Evolutionary conservation across 1,140 invertebrate genomes (phyloP).

Genomic region (Zaprionus lachaisei): DNA sequence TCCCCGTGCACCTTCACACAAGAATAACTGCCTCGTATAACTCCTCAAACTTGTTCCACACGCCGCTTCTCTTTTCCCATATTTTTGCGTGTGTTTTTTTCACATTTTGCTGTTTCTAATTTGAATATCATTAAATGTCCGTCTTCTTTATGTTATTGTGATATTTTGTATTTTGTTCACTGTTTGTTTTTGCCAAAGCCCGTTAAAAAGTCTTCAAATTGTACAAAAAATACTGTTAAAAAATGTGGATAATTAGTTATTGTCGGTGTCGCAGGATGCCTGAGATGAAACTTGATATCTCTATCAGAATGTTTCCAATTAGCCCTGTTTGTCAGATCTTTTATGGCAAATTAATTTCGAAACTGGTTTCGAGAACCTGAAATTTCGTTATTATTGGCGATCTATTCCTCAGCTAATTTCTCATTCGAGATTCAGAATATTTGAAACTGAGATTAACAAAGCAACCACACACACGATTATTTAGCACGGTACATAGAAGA

Average conservation of each 20-base stretch:
- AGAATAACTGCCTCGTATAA: neutral
- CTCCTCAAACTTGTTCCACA: constrained; percentile 60
- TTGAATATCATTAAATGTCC: constrained; percentile 61
- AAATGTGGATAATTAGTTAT: neutral
- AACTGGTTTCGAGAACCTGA: constrained; percentile 9
- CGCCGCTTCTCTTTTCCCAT: neutral
- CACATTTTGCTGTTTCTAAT: constrained; percentile 48
- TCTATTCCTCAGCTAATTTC: neutral
- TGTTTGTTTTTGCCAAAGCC: constrained; percentile 8
- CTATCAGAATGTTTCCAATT: neutral
- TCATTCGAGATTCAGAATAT: neutral
- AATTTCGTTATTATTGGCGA: neutral
- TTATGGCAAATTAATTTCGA: neutral
- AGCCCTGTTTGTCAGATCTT: neutral
- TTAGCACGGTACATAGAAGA: neutral
- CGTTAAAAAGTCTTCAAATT: neutral
- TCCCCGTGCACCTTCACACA: neutral
- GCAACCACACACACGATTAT: neutral
- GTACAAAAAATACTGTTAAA: neutral
- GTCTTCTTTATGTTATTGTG: constrained; percentile 31
- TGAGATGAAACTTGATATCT: neutral
- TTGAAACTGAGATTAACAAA: neutral
- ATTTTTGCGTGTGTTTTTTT: constrained; percentile 9
- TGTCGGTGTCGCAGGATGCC: neutral
- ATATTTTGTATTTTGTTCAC: constrained; percentile 24